phyloP scores from a whole-genome alignment of 1,140 invertebrate genomes.

The Thalassaphorura encarpata region DNA sequence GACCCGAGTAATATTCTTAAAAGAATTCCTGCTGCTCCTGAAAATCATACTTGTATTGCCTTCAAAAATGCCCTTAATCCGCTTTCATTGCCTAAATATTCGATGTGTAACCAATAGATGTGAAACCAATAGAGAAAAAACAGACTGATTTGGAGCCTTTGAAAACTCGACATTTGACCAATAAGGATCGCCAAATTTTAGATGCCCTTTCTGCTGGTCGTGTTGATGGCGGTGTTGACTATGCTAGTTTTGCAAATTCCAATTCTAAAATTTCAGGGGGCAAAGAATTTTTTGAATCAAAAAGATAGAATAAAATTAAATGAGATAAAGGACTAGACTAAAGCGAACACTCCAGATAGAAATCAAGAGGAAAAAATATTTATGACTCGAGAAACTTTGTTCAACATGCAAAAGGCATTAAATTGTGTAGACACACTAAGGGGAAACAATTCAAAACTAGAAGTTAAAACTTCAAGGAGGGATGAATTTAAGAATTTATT shows the following conservation, averaged over 20 bases:
- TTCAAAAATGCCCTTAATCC: background rate
- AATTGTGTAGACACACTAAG: constrained; percentile 51
- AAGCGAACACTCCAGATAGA: too few relatives aligned
- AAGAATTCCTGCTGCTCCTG: too few relatives aligned
- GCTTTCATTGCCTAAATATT: background rate
- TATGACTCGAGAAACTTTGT: constrained; percentile 13
- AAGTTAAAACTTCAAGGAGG: constrained; percentile 50
- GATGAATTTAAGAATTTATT: constrained; percentile 43
- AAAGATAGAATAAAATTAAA: background rate
- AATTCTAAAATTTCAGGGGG: background rate
- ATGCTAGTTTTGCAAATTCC: too few relatives aligned
- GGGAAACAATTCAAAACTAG: constrained; percentile 52
- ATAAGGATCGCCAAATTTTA: constrained; percentile 7
- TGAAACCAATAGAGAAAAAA: constrained; percentile 5
- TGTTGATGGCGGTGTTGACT: too few relatives aligned
- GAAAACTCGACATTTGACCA: constrained; percentile 25
- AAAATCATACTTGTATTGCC: too few relatives aligned
- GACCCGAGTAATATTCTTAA: too few relatives aligned
- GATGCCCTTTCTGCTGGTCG: background rate
- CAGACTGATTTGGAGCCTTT: constrained; percentile 19
- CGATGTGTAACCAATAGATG: too few relatives aligned
- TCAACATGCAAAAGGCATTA: constrained; percentile 45
- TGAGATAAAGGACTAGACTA: background rate
- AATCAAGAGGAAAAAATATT: background rate
- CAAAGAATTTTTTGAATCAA: background rate